A percentile compares a stretch with the other conserved stretches of the same genome.
phyloP scores from a whole-genome alignment of 2,797 vertebrate genomes.

The Gymnoscopelus braueri region DNA sequence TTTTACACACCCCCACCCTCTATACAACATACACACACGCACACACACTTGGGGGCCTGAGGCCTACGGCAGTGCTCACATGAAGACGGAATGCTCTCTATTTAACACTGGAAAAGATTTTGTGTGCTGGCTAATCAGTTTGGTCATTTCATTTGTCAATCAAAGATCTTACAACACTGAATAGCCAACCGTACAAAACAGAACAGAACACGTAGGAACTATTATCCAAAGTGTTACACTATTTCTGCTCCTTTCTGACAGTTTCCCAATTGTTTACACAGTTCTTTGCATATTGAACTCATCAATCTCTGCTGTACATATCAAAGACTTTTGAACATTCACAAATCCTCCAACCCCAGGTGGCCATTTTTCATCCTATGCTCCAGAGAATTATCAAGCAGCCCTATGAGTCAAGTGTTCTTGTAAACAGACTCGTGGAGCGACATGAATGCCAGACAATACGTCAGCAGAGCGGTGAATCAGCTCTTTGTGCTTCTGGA shows the following conservation, averaged over 20 bases:
- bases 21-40: too few species aligned
- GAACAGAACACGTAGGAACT: neutral
- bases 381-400: conserved; percentile 29
- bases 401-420: conserved; percentile 69
- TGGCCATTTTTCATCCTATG: conserved; percentile 35
- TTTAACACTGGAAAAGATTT: neutral
- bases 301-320: neutral
- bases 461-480: conserved; percentile 70
- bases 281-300: too few species aligned
- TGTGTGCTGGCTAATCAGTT: neutral
- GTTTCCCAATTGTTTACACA: too few species aligned
- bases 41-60: conserved; percentile 40
- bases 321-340: neutral
- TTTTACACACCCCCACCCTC: neutral
- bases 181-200: neutral
- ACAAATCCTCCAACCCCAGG: conserved; percentile 23
- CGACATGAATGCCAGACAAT: conserved; percentile 66
- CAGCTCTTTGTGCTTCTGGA: conserved; percentile 66
- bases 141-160: neutral
- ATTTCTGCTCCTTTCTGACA: neutral
- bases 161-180: neutral
- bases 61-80: neutral
- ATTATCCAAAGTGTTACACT: conserved; percentile 10
- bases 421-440: conserved; percentile 66
- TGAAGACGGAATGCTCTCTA: conserved; percentile 12